Base-by-base conservation (phyloP, 2,113 vertebrate genomes). In the Lanius collurio region DNA sequence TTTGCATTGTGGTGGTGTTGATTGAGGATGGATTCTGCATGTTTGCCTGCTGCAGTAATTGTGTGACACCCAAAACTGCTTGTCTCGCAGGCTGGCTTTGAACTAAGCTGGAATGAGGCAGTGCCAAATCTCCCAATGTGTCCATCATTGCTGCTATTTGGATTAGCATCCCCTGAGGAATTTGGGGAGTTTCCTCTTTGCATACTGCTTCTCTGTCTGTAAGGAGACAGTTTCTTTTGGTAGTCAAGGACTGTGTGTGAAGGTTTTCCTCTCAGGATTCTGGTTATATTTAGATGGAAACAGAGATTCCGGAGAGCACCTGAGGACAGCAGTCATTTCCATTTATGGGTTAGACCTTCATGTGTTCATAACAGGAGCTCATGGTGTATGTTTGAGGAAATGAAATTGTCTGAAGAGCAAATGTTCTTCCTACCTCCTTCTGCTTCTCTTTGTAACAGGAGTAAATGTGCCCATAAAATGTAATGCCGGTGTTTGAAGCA, bases 201-300 rank as follows among this genome's bases (percentile, higher is more conserved):
- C 1, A 13, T 84, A 10, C 1, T 69, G 21, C 35, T 88, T 15
- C 26, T 30, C 31, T 83, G 15, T 50, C 56, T 39, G 18, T 56
- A 31, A 42, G 50, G 50, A 87, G 23, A 22, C 14, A 64, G 28
- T 65, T 94, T 11, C 70, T 88, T 95, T 65, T 79, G 23, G 15
- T 93, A 74, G 30, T 59, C 53, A 62, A 62, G 35, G 59, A 39
- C 57, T 65, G 8, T 49, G 21, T 75, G 87, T 46, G 33, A 42
- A 77, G 47, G 59, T 39, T 90, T 95, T 95, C 35, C 42, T 88
- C 47, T 84, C 23, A n/a, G 62, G 56, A 71, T 75, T 87, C 70
- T 82, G 44, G 69, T 90, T 95, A 39, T 79, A 70, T 95, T 93
- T 85, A 87, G 84, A 37, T 55, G 64, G 56, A 77, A 77, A 83